Evolutionary conservation across 2,113 vertebrate genomes (phyloP).

Genomic region (Procavia capensis): DNA sequence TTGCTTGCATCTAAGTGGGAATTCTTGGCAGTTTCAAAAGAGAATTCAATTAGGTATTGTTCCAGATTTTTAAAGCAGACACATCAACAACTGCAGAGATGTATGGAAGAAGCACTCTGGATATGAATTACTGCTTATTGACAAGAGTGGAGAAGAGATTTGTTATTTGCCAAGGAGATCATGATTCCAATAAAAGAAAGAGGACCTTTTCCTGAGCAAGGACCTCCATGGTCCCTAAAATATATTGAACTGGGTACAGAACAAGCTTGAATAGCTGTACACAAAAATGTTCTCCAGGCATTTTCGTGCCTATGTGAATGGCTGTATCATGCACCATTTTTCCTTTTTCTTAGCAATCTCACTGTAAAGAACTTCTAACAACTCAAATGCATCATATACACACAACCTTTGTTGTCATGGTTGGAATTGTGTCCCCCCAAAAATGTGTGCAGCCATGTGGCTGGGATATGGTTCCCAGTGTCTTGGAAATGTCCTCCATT

Average conservation of each 20-base stretch:
- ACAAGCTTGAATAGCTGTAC: neutral
- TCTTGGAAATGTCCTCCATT: no score
- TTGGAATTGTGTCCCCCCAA: no score
- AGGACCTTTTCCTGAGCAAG: neutral
- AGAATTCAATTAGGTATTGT: conserved; percentile 51
- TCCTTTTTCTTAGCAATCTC: neutral
- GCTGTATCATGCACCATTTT: neutral
- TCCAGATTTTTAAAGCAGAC: neutral
- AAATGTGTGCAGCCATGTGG: no score
- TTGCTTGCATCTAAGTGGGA: conserved; percentile 52
- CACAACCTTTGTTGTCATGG: neutral
- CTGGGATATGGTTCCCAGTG: no score
- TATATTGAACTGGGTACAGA: neutral
- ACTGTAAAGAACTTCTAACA: neutral
- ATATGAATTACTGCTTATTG: neutral
- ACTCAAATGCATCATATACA: neutral
- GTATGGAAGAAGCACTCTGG: neutral
- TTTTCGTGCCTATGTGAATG: neutral
- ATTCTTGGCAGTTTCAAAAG: conserved; percentile 40
- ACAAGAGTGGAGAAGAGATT: neutral
- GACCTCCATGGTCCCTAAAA: neutral
- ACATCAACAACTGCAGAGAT: neutral
- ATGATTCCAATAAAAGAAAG: neutral
- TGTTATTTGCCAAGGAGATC: neutral
- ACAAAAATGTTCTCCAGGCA: neutral